These are phyloP conservation scores for Bimastos eiseni DNA, from an alignment of 2,888 invertebrate genomes.

Conservation along the genomic window DNA sequence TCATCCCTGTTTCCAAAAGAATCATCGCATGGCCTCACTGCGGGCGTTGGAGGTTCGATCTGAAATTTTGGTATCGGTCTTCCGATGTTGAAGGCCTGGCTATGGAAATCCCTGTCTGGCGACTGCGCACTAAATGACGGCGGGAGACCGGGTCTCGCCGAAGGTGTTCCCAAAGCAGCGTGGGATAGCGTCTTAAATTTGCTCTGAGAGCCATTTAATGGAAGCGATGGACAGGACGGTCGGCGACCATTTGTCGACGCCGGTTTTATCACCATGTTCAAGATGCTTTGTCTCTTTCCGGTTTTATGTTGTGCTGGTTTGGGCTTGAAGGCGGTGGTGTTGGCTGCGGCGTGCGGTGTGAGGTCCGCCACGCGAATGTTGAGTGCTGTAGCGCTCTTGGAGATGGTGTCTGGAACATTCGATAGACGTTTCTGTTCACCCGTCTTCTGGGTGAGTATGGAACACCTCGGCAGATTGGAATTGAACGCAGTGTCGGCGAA, in stretches of 20 bases:
- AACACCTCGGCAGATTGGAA: not conserved
- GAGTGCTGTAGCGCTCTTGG: constrained; percentile 16
- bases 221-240: not conserved
- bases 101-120: not conserved
- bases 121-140: not conserved
- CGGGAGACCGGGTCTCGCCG: not conserved
- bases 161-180: not conserved
- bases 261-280: not conserved
- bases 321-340: not conserved
- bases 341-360: not conserved
- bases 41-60: not conserved
- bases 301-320: not conserved
- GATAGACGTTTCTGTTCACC: not conserved
- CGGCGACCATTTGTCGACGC: not conserved
- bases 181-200: not conserved
- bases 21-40: too few relatives aligned
- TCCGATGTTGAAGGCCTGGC: not conserved
- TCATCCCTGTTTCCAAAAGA: not conserved
- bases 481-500: not conserved
- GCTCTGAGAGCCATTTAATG: not conserved
- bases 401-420: constrained; percentile 9
- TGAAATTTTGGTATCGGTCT: not conserved
- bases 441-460: constrained; percentile 17
- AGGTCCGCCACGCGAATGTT: not conserved
- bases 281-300: constrained; percentile 2